Evolutionary conservation across 2,888 invertebrate genomes (phyloP).

Genomic region (Caenorhabditis sp.): DNA sequence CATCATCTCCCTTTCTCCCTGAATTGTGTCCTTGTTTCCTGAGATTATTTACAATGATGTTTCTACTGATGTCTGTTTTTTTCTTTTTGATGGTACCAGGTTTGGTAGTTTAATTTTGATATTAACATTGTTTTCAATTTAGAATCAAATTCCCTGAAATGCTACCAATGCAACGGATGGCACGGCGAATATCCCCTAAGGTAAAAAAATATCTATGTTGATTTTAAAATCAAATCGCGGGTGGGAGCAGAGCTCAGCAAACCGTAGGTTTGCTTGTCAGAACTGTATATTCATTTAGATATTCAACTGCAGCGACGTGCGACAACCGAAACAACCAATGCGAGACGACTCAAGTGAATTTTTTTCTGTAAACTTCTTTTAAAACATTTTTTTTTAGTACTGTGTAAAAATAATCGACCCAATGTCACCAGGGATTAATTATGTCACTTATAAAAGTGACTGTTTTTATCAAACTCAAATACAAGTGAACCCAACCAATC

Average conservation of each 20-base stretch:
- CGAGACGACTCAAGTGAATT: conserved; percentile 59
- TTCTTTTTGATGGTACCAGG: neutral
- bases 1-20: too few relatives aligned
- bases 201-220: conserved; percentile 1
- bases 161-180: conserved; percentile 70
- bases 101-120: neutral
- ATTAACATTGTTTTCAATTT: conserved; percentile 1
- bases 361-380: neutral
- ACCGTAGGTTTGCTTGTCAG: too few relatives aligned
- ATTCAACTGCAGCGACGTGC: conserved; percentile 58
- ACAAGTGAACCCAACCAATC: conserved; percentile 66
- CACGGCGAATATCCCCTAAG: conserved; percentile 61
- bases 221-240: neutral
- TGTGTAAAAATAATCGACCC: conserved; percentile 69
- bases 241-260: neutral
- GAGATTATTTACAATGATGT: too few relatives aligned
- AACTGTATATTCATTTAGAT: too few relatives aligned
- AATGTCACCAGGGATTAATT: conserved; percentile 62
- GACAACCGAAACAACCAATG: conserved; percentile 69
- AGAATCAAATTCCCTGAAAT: conserved; percentile 50
- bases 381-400: conserved; percentile 47
- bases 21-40: too few relatives aligned
- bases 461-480: conserved; percentile 67
- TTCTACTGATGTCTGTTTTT: neutral
- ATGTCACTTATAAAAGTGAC: conserved; percentile 66